Percentiles rank a stretch among this genome's conserved stretches.
phyloP scores from a whole-genome alignment of 2,888 invertebrate species.

The Tenthredo scrophulariae region DNA sequence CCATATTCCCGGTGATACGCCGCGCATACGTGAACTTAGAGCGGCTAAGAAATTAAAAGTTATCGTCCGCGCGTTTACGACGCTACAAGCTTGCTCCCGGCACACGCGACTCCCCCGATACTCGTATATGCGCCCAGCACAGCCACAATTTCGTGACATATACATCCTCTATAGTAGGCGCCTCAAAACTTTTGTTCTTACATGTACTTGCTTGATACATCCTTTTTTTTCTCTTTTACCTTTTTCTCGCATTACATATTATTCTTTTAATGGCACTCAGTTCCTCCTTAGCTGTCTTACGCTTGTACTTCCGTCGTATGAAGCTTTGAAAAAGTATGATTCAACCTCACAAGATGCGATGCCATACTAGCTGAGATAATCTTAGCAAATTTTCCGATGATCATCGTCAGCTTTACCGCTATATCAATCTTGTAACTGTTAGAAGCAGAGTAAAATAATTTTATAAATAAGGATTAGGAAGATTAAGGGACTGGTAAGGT shows the following conservation, averaged over 20 bases:
- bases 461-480: too few relatives aligned
- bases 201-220: too few relatives aligned
- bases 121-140: conserved; percentile 1
- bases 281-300: conserved; percentile 18
- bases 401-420: not conserved
- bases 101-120: conserved; percentile 34
- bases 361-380: not conserved
- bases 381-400: not conserved
- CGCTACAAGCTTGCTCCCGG: not conserved
- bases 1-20: conserved; percentile 15
- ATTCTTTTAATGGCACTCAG: conserved; percentile 28
- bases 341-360: conserved; percentile 4
- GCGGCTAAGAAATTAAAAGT: conserved; percentile 45
- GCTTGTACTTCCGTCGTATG: conserved; percentile 6
- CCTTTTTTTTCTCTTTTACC: not conserved
- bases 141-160: conserved; percentile 5
- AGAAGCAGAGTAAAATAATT: too few relatives aligned
- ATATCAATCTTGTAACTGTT: too few relatives aligned
- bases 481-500: too few relatives aligned
- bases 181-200: conserved; percentile 23
- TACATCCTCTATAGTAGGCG: not conserved
- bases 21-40: conserved; percentile 44
- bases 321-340: not conserved
- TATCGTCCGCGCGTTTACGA: conserved; percentile 29
- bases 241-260: conserved; percentile 17